phyloP scores from a whole-genome alignment of 2,888 invertebrate genomes.

The Gymnosoma rotundatum region DNA sequence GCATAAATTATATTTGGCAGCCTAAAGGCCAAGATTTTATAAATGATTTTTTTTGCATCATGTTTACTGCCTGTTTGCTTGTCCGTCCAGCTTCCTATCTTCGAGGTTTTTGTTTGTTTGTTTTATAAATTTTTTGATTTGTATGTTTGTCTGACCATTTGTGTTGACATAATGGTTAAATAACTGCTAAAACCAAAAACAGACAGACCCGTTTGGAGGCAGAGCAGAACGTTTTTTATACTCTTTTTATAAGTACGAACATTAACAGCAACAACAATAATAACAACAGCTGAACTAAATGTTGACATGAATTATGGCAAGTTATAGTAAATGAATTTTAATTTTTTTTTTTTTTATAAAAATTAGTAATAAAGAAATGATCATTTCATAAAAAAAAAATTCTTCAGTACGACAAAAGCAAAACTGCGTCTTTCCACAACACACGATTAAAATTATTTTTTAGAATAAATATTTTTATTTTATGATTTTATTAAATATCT shows the following conservation, averaged over 20 bases:
- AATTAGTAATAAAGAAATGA: slow-evolving; percentile 59
- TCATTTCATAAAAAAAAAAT: slow-evolving; percentile 44
- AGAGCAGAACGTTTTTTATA: slow-evolving; percentile 38
- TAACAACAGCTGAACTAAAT: slow-evolving; percentile 69
- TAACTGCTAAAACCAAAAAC: slow-evolving; percentile 63
- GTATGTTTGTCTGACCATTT: slow-evolving; percentile 66
- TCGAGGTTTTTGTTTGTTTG: slow-evolving; percentile 10
- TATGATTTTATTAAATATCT: slow-evolving; percentile 20
- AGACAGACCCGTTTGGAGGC: slow-evolving; percentile 45
- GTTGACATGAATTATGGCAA: slow-evolving; percentile 73
- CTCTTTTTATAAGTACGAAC: slow-evolving; percentile 21
- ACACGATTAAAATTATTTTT: slow-evolving; percentile 17
- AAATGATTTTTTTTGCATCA: slow-evolving; percentile 48
- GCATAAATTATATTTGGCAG: slow-evolving; percentile 73
- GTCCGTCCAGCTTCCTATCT: slow-evolving; percentile 47
- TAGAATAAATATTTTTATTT: slow-evolving; percentile 20
- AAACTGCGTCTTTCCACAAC: slow-evolving; percentile 40
- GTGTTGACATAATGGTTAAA: slow-evolving; percentile 70
- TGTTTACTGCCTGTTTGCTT: background rate
- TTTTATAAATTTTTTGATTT: slow-evolving; percentile 17
- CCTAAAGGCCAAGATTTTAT: slow-evolving; percentile 67
- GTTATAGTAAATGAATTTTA: slow-evolving; percentile 69
- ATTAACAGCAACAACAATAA: slow-evolving; percentile 12
- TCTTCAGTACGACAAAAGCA: too few species aligned
- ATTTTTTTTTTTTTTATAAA: slow-evolving; percentile 43